A percentile compares a stretch with the other conserved stretches of the same genome.
These are phyloP conservation scores for Sebastes flavidus DNA, from an alignment of 2,797 vertebrate genomes.

Conservation along the genomic window DNA sequence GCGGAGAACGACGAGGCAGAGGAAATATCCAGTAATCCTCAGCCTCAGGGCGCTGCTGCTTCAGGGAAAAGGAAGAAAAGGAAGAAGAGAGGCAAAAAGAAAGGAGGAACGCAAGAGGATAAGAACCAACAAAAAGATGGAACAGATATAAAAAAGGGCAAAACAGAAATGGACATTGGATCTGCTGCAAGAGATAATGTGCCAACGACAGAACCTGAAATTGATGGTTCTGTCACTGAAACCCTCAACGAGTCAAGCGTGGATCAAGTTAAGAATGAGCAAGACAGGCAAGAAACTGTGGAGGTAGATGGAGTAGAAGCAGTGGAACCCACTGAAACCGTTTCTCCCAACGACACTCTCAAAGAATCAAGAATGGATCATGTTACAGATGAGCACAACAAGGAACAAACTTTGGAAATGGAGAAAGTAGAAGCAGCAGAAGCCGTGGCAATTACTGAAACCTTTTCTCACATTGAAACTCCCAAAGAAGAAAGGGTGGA, in stretches of 20 bases:
- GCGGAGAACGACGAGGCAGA: constrained; percentile 29
- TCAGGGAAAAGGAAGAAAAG: constrained; percentile 80
- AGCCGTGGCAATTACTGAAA: not conserved
- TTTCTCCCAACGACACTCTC: not conserved
- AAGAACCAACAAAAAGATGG: constrained; percentile 39
- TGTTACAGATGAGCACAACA: not conserved
- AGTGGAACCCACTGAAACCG: not conserved
- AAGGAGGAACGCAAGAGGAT: constrained; percentile 40
- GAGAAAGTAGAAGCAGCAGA: not conserved
- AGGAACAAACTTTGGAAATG: not conserved
- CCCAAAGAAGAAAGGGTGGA: too few relatives aligned
- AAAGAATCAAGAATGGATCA: constrained; percentile 8
- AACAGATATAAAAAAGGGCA: constrained; percentile 4
- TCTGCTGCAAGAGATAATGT: not conserved
- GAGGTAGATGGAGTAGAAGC: not conserved
- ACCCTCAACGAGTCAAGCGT: not conserved
- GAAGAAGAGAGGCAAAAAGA: constrained; percentile 78
- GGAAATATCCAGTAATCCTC: constrained; percentile 27
- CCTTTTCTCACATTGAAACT: not conserved
- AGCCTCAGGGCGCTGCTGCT: constrained; percentile 37
- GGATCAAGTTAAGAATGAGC: constrained; percentile 14
- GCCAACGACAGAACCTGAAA: not conserved
- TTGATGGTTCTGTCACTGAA: constrained; percentile 4
- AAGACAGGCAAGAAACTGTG: constrained; percentile 7
- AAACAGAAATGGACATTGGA: not conserved